These are phyloP conservation scores for Ochlodes sylvanus DNA, from an alignment of 2,888 invertebrate species.

Conservation along the genomic window DNA sequence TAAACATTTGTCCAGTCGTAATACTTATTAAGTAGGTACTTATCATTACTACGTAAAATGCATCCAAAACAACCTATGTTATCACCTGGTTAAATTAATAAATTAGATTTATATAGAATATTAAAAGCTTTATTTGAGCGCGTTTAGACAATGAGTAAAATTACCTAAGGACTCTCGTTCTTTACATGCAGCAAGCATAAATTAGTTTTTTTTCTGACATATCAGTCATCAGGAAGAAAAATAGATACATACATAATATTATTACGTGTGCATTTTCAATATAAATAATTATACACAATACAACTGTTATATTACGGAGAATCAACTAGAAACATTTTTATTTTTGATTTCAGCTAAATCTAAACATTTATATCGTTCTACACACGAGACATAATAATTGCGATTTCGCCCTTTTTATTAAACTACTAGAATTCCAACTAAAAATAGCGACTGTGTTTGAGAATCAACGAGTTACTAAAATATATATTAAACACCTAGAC, in stretches of 20 bases:
- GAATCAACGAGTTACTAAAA: slow-evolving; percentile 55
- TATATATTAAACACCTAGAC: slow-evolving; percentile 45
- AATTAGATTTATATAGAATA: slow-evolving; percentile 30
- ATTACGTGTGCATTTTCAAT: background rate
- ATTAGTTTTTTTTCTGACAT: slow-evolving; percentile 5
- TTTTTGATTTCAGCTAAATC: slow-evolving; percentile 3
- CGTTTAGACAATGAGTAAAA: slow-evolving; percentile 19
- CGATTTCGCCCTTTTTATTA: slow-evolving; percentile 13
- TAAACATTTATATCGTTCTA: slow-evolving; percentile 27
- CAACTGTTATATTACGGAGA: background rate
- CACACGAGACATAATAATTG: slow-evolving; percentile 16
- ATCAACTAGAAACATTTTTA: slow-evolving; percentile 26
- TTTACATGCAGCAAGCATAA: background rate
- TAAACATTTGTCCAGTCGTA: slow-evolving; percentile 54
- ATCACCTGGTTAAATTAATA: slow-evolving; percentile 8
- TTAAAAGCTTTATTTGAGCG: slow-evolving; percentile 40
- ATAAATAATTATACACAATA: background rate
- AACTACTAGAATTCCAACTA: slow-evolving; percentile 40
- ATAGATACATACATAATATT: no score
- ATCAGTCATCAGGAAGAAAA: no score
- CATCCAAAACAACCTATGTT: slow-evolving; percentile 43
- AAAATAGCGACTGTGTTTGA: slow-evolving; percentile 57
- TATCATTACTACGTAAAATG: slow-evolving; percentile 45
- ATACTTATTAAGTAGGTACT: slow-evolving; percentile 50
- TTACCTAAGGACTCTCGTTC: slow-evolving; percentile 9